phyloP scores from a whole-genome alignment of 64 coral and sea anemone species.

The Catalaphyllia jardinei region DNA sequence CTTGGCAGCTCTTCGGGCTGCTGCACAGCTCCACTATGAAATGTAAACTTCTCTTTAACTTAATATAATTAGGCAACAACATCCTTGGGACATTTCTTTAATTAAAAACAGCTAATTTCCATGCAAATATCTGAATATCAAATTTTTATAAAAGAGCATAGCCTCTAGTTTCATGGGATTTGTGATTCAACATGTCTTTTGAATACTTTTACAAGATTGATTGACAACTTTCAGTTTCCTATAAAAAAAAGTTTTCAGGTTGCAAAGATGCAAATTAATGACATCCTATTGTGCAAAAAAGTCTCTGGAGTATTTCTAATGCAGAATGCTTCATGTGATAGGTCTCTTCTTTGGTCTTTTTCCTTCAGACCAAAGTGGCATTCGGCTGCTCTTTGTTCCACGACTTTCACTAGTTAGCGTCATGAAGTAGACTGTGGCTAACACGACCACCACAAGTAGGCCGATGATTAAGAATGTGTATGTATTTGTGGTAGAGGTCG shows the following conservation, averaged over 20 bases:
- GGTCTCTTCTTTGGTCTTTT: conserved; percentile 81
- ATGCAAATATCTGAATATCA: conserved; percentile 40
- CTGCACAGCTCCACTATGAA: too few relatives aligned
- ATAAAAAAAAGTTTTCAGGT: neutral
- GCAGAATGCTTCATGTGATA: conserved; percentile 24
- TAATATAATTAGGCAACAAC: neutral
- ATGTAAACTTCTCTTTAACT: too few relatives aligned
- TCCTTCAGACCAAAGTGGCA: conserved; percentile 72
- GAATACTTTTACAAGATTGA: neutral
- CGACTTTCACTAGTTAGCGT: conserved; percentile 76
- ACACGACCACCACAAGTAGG: conserved; percentile 82
- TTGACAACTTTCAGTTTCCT: neutral
- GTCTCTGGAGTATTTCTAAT: neutral
- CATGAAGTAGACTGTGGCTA: conserved; percentile 94
- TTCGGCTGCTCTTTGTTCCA: conserved; percentile 65
- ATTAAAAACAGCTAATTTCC: conserved; percentile 43
- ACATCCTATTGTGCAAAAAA: neutral
- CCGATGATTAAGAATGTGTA: conserved; percentile 98
- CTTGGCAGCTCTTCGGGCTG: too few relatives aligned
- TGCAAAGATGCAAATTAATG: conserved; percentile 8
- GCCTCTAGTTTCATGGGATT: neutral
- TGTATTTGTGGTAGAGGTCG: conserved; percentile 73
- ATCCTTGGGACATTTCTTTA: conserved; percentile 20
- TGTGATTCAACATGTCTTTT: neutral
- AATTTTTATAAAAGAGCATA: conserved; percentile 42